Evolutionary conservation across 2,113 vertebrate species (phyloP), one percentile per base, ranked within the genome.

Genomic region (Sporophila hypoxantha): DNA sequence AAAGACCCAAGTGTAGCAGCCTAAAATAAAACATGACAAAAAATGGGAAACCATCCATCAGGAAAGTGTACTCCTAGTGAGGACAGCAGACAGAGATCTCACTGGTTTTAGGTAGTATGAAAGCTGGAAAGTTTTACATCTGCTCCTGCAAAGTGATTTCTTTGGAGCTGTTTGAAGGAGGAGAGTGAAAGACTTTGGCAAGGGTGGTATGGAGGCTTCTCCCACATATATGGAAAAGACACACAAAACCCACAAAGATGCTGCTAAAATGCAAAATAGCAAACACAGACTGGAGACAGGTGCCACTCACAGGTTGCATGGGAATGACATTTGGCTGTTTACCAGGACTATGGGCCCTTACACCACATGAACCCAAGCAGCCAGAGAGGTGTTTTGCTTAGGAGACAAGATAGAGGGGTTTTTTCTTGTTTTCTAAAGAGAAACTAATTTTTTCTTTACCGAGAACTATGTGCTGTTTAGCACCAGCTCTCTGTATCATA

Each of bases 1-100:
- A 87, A 87, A 94, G 34, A 68, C 39, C 13, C 9, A 87, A 89
- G 39, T 21, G 18, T 56, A 64, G n/a, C 23, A 80, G 15, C 39
- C 64, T 83, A 86, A 81, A 86, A 84, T 80, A 83, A 81, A 81
- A 64, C 37, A 49, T 41, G 47, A 46, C 26, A 18, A 61, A 77
- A 87, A 88, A n/a, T 12, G 16, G 20, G 34, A 79, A 91, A 37
- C 25, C 17, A 25, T 66, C 22, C 14, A 12, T 69, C 10, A 42
- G 26, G 37, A 55, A 93, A 27, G 26, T 50, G 10, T 44, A 53
- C 29, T 80, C 25, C 9, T 29, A 64, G 69, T 70, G 39, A 78
- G 30, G 22, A 67, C n/a, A 85, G 44, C 44, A 55, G 39, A 56
- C 19, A 71, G 25, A 16, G 18, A 50, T 59, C 21, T 42, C 27